Conservation (phyloP, 2,113 vertebrate genomes). For the Arothron firmamentum region DNA sequence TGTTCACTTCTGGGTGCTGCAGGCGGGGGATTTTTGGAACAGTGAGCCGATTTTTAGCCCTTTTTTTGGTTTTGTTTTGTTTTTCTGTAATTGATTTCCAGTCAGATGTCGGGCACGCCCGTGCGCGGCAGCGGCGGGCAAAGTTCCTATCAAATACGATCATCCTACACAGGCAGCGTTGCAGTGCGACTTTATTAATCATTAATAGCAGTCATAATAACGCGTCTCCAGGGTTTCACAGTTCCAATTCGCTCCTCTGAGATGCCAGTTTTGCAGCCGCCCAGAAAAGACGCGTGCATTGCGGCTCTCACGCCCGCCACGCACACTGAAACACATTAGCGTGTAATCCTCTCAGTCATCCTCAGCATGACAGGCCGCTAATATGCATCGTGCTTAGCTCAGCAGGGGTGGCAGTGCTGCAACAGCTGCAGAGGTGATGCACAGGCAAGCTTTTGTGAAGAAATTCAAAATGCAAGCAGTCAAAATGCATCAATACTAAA, state of each 20-base stretch:
- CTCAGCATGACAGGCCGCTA: constrained; percentile 40
- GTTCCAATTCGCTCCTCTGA: too few relatives aligned
- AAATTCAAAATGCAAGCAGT: too few relatives aligned
- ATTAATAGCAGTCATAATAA: too few relatives aligned
- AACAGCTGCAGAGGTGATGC: neutral
- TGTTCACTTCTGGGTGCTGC: constrained; percentile 93
- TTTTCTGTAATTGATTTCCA: constrained; percentile 2
- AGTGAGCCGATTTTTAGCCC: constrained; percentile 43
- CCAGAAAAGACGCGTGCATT: neutral
- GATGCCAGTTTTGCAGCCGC: too few relatives aligned
- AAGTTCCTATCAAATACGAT: neutral
- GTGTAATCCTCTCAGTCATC: constrained; percentile 56
- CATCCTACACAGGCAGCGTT: neutral
- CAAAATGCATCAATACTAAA: too few relatives aligned
- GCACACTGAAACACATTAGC: constrained; percentile 7
- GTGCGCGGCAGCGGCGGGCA: too few relatives aligned
- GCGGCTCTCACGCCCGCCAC: constrained; percentile 4
- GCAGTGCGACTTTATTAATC: too few relatives aligned
- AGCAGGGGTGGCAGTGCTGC: constrained; percentile 65
- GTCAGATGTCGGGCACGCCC: neutral
- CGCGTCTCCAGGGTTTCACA: too few relatives aligned
- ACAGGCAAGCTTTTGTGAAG: neutral
- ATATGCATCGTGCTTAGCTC: constrained; percentile 55
- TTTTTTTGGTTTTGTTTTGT: constrained; percentile 33
- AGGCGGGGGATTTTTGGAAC: constrained; percentile 48